A percentile compares a stretch with the other conserved stretches of the same genome.
These are phyloP conservation scores for Heterohyrax brucei DNA, from an alignment of 2,797 vertebrate genomes.

Conservation along the genomic window DNA sequence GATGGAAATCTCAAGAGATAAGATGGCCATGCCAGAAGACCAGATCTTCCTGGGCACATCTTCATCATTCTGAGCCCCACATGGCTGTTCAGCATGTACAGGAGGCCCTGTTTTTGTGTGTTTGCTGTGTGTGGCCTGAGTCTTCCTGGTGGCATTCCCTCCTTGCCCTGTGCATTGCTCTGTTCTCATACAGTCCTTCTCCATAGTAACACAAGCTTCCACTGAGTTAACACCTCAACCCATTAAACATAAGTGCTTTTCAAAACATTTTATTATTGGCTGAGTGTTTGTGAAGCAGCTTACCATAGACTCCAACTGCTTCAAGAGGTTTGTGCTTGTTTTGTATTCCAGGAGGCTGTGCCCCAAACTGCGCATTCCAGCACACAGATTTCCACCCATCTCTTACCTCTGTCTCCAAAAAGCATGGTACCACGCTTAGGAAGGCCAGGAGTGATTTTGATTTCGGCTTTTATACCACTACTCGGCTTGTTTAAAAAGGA, in stretches of 20 bases:
- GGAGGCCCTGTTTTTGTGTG: neutral
- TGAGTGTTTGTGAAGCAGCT: constrained; percentile 76
- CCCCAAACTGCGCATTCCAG: neutral
- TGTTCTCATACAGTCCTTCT: constrained; percentile 53
- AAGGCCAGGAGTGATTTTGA: neutral
- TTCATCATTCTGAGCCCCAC: neutral
- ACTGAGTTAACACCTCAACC: constrained; percentile 77
- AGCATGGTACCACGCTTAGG: neutral
- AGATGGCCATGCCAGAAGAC: neutral
- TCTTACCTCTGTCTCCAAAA: neutral
- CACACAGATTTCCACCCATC: neutral
- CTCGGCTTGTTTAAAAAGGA: constrained; percentile 33
- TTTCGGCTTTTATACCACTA: constrained; percentile 6
- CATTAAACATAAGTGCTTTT: constrained; percentile 81
- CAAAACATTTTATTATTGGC: constrained; percentile 83
- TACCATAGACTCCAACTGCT: constrained; percentile 70
- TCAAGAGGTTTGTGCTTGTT: constrained; percentile 66
- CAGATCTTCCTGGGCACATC: neutral
- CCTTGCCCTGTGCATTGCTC: neutral
- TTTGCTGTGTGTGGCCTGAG: neutral
- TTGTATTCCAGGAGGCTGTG: neutral
- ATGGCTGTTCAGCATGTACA: fast-evolving
- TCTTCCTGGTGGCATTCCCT: neutral
- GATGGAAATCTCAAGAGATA: neutral
- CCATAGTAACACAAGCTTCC: constrained; percentile 77